phyloP scores from a whole-genome alignment of 2,888 invertebrate genomes.

The Noctua janthe region DNA sequence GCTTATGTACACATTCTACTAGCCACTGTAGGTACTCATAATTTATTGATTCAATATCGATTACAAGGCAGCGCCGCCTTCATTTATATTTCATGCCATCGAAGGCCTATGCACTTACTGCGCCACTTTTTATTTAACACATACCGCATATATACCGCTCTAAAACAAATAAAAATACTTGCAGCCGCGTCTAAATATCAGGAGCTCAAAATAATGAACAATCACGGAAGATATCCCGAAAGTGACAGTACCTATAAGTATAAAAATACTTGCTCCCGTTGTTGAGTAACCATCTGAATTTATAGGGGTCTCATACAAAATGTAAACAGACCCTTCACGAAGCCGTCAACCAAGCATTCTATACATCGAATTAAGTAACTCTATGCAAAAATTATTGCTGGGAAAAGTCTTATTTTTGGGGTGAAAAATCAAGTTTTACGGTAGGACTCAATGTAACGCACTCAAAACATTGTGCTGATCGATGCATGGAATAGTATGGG shows the following conservation, averaged over 20 bases:
- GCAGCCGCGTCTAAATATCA: neutral
- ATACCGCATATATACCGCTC: neutral
- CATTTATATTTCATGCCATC: constrained; percentile 19
- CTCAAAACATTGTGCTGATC: too few species aligned
- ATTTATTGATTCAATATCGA: constrained; percentile 25
- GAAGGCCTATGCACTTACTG: neutral
- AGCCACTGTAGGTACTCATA: constrained; percentile 1
- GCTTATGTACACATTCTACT: neutral
- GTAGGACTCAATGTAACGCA: neutral
- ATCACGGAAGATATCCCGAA: too few species aligned
- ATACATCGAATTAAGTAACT: too few species aligned
- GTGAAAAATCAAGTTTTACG: neutral
- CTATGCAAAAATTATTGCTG: too few species aligned
- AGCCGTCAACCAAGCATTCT: too few species aligned
- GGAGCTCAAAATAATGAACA: too few species aligned
- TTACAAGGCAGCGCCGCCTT: constrained; percentile 1
- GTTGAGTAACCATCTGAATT: neutral
- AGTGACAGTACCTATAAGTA: too few species aligned
- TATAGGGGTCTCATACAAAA: neutral
- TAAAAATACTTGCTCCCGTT: neutral
- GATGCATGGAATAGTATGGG: too few species aligned
- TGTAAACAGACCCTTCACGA: too few species aligned
- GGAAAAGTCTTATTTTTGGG: neutral
- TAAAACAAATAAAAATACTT: neutral
- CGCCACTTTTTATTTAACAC: constrained; percentile 1